Evolutionary conservation across 1,140 invertebrate species (phyloP), one percentile per base, ranked within the genome.

Genomic region (Ceratina calcarata): DNA sequence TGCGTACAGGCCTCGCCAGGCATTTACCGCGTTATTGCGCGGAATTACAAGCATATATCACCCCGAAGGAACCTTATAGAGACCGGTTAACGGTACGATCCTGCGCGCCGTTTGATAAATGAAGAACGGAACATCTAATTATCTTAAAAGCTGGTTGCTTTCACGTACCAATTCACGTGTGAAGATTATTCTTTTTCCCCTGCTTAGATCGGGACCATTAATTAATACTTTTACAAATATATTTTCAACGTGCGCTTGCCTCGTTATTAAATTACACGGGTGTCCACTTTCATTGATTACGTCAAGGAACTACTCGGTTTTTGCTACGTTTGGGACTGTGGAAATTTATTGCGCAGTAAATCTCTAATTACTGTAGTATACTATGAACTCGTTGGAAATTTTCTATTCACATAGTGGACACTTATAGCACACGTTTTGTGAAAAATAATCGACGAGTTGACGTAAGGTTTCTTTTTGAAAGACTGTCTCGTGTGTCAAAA

Each of bases 401-500:
- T 32, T 32, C 27, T 32, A 32, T 32, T 32, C 27, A 4, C 27
- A 32, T 32, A 32, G 27, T 32, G 27, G 2, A 32, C 27, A 4
- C 27, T 32, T 32, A 32, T 32, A 32, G 27, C 27, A 32, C 27
- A 32, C 27, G 27, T 32, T 32, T 32, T 4, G 27, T 32, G 27
- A 4, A 32, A 32, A 32, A 32, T 32, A 32, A 4, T 32, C 2
- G 27, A 32, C 2, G 51, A 32, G 27, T 32, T 1, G 27, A 32
- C 2, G 51, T 73, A 78, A 78, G 32, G 20, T 49, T 49, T 12
- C 27, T 65, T 65, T 65, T 45, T n/a, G 1, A 71, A 78, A 60
- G 60, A 66, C 2, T 12, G 15, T 16, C 13, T 81, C 67, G 80
- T 74, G 74, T 81, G 80, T 81, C 80, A 78, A 53, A 64, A 66